Evolutionary conservation across 2,888 invertebrate genomes (phyloP), one percentile per base, ranked within the genome.

Genomic region (Hyppa rectilinea): DNA sequence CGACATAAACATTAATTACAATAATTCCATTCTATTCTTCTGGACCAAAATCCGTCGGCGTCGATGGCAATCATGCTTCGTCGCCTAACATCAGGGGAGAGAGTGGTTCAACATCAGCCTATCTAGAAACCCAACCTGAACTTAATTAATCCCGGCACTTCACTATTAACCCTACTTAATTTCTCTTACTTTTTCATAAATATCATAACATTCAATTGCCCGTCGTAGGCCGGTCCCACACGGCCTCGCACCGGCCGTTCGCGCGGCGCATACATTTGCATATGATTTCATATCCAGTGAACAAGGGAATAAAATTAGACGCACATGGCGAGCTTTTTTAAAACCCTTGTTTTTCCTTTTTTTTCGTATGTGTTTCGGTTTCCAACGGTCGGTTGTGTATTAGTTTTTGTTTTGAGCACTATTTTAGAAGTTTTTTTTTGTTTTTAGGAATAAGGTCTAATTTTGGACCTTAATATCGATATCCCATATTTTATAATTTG

Each of bases 251-350:
- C 85, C 81, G 75, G 78, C 80, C 82, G 75, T 34, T 87, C 84
- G 85, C 87, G 88, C 87, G 81, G 84, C 91, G 95, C 92, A 95
- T 95, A 95, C 82, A 96, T 96, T 96, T 94, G 92, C 96, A 96
- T 96, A 80, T 90, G 77, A 95, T 96, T 96, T 96, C 96, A 96
- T 95, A 95, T 93, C 94, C 96, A 95, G 86, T 95, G 96, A 94
- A 85, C 94, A 93, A 91, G 91, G 93, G 94, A 94, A 95, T 95
- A 94, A 94, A 93, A 95, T 96, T 95, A 96, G 92, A 94, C 92
- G 91, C 94, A 95, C 94, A 94, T 93, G 94, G 91, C 89, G 90
- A 92, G 91, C 84, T 91, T 91, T 91, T 90, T 83, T 75, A 81
- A 89, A 92, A 93, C 92, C 91, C 92, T 92, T 94, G 90, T 90